These are phyloP conservation scores for Cossypha caffra DNA, from an alignment of 2,797 vertebrate species.

Conservation along the genomic window DNA sequence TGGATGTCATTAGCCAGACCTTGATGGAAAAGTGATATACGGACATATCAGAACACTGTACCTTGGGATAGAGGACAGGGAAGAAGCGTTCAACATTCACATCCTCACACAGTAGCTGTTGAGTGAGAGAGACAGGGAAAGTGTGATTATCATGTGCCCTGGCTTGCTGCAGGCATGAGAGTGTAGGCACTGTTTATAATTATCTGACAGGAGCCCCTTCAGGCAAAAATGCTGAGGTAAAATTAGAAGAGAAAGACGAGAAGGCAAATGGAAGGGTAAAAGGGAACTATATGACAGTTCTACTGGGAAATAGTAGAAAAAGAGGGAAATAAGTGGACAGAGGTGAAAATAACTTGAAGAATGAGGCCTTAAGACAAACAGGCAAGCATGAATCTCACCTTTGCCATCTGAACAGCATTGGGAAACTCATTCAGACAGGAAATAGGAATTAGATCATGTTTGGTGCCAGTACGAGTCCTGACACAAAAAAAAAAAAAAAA, in stretches of 20 bases:
- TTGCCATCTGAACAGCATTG: conserved; percentile 87
- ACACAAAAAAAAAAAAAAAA: neutral
- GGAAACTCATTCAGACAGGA: conserved; percentile 86
- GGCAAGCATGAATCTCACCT: conserved; percentile 74
- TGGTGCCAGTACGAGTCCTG: conserved; percentile 87
- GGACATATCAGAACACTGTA: conserved; percentile 48
- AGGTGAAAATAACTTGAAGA: neutral
- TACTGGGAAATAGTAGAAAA: neutral
- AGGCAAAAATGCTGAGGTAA: neutral
- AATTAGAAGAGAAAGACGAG: neutral
- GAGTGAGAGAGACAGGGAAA: neutral
- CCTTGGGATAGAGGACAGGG: conserved; percentile 92
- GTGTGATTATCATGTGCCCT: neutral
- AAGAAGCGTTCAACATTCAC: conserved; percentile 91
- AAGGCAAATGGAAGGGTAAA: neutral
- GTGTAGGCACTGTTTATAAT: neutral
- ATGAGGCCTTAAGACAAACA: neutral
- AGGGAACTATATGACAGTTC: neutral
- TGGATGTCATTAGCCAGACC: neutral
- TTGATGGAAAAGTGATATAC: neutral
- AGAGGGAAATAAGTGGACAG: neutral
- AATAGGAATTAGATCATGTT: conserved; percentile 85
- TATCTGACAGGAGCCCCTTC: neutral
- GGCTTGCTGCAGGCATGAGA: neutral
- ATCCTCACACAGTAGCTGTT: conserved; percentile 89